These are phyloP conservation scores for Callocephalon fimbriatum DNA, from an alignment of 2,113 vertebrate genomes.

Conservation along the genomic window DNA sequence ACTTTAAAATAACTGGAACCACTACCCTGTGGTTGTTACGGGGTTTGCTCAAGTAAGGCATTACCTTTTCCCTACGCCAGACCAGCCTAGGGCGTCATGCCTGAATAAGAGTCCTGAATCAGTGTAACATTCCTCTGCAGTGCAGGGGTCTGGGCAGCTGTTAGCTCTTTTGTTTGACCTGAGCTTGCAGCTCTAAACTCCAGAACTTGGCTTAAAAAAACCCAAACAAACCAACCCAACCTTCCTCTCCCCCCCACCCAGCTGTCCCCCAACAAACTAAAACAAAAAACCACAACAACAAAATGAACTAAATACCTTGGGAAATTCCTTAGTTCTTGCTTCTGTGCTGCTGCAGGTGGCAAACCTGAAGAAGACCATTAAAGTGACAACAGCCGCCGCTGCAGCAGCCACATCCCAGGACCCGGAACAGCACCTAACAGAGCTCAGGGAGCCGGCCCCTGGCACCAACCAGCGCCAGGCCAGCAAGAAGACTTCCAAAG, in stretches of 20 bases:
- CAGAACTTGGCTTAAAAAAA: background rate
- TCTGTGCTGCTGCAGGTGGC: conserved; percentile 82
- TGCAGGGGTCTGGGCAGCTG: background rate
- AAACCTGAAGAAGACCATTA: conserved; percentile 96
- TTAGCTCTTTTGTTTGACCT: background rate
- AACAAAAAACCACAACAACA: fast-evolving
- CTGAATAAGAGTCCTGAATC: background rate
- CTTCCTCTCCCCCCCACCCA: background rate
- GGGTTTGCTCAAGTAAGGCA: background rate
- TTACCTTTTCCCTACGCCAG: background rate
- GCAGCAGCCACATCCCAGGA: conserved; percentile 94
- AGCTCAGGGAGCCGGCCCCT: conserved; percentile 77
- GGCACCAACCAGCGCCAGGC: conserved; percentile 82
- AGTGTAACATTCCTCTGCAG: background rate
- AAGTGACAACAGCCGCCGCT: conserved; percentile 90
- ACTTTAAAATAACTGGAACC: background rate
- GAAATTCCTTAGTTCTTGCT: background rate
- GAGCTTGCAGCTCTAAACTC: background rate
- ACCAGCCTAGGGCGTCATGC: background rate
- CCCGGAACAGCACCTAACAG: conserved; percentile 86
- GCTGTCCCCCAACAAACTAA: background rate
- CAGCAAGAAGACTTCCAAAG: conserved; percentile 96
- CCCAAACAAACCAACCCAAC: fast-evolving
- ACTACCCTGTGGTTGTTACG: background rate
- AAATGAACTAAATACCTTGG: background rate